Evolutionary conservation across 2,797 vertebrate genomes (phyloP).

Genomic region (Knipowitschia caucasica): DNA sequence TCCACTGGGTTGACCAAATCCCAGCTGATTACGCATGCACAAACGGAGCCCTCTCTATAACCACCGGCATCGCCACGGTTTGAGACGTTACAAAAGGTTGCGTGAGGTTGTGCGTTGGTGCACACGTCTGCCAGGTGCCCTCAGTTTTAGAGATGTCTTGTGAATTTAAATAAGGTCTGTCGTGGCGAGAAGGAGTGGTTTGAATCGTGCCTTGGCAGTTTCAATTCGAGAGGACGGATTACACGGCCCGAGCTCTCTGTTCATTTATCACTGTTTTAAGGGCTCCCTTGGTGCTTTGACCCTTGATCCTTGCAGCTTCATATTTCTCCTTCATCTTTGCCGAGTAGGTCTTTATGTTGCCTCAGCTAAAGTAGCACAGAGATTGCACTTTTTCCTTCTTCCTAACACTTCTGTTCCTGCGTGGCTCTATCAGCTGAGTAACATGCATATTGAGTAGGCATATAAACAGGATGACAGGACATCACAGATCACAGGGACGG

Average conservation of each 20-base stretch:
- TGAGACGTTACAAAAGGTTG: constrained; percentile 49
- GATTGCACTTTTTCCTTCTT: constrained; percentile 29
- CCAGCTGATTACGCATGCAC: constrained; percentile 51
- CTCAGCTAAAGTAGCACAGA: constrained; percentile 7
- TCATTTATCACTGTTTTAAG: constrained; percentile 55
- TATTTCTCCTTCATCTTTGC: constrained; percentile 31
- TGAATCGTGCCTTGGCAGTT: constrained; percentile 33
- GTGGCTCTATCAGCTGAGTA: constrained; percentile 50
- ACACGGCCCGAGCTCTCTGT: constrained; percentile 54
- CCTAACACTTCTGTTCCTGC: constrained; percentile 40
- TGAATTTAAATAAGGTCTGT: constrained; percentile 69
- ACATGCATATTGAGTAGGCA: constrained; percentile 66
- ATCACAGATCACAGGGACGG: constrained; percentile 61
- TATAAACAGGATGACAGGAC: constrained; percentile 60
- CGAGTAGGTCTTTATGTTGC: constrained; percentile 14
- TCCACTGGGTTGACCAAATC: constrained; percentile 49
- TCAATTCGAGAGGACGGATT: constrained; percentile 42
- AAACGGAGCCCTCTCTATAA: constrained; percentile 41
- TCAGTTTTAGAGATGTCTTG: constrained; percentile 40
- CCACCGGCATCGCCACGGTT: background rate
- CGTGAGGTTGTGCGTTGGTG: constrained; percentile 57
- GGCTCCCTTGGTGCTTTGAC: constrained; percentile 48
- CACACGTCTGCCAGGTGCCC: constrained; percentile 63
- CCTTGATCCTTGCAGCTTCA: constrained; percentile 37
- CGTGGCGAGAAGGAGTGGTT: constrained; percentile 46